These are phyloP conservation scores for Drosophila parabipectinata DNA, from an alignment of 1,140 invertebrate species.

Conservation along the genomic window DNA sequence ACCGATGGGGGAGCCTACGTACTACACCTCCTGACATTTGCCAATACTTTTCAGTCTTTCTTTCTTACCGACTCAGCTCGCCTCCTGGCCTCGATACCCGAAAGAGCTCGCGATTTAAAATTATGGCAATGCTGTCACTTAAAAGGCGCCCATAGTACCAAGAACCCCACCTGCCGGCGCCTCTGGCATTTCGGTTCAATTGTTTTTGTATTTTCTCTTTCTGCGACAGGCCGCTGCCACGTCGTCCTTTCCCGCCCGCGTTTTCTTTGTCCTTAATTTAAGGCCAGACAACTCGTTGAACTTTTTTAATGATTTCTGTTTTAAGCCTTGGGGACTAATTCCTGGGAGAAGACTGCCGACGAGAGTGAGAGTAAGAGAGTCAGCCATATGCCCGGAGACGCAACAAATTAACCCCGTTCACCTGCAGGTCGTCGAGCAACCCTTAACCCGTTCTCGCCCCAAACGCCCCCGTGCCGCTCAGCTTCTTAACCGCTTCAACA, in stretches of 20 bases:
- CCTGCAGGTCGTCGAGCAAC: constrained; percentile 57
- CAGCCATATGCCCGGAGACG: constrained; percentile 70
- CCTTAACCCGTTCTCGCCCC: constrained; percentile 52
- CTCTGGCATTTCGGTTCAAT: constrained; percentile 44
- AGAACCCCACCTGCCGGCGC: constrained; percentile 17
- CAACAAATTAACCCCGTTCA: constrained; percentile 78
- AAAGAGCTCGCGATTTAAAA: constrained; percentile 62
- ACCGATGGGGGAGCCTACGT: not conserved
- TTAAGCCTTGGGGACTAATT: constrained; percentile 78
- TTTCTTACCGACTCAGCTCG: constrained; percentile 15
- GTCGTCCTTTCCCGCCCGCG: constrained; percentile 2
- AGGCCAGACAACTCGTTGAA: constrained; percentile 59
- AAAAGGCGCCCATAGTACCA: constrained; percentile 31
- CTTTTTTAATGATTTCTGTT: constrained; percentile 74
- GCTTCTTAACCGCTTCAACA: constrained; percentile 77
- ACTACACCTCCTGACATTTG: constrained; percentile 46
- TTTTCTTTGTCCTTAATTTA: constrained; percentile 67
- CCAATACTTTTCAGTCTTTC: constrained; percentile 47
- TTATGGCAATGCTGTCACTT: constrained; percentile 71
- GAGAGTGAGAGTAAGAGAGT: not conserved
- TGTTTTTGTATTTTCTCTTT: constrained; percentile 56
- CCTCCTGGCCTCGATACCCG: constrained; percentile 49
- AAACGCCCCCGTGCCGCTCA: constrained; percentile 6
- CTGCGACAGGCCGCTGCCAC: not conserved
- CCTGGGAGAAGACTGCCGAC: constrained; percentile 20